Base-by-base conservation (phyloP, 2,888 invertebrate species). In the Parelbella ahira region DNA sequence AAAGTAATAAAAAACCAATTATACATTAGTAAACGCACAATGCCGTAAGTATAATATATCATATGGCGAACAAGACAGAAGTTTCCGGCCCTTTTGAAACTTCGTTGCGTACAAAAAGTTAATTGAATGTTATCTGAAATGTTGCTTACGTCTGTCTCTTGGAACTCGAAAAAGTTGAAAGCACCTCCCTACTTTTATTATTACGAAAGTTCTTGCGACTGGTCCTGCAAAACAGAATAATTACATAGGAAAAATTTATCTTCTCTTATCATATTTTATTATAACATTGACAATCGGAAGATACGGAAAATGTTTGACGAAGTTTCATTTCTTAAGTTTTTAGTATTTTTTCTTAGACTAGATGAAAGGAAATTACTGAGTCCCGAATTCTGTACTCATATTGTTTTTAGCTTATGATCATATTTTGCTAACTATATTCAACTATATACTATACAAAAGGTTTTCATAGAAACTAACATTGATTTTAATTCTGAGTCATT, bases 111-210 rank as follows among this genome's bases (percentile, higher is more conserved):
- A 52, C 50, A 61, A 68, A 70, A 71, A 73, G 58, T 63, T 73
- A 73, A 74, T 76, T 74, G 64, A 71, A 71, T 71, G 64, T 63
- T 73, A 69, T 69, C 67, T 66, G 53, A 68, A 74, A 66, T 58
- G 64, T 63, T 62, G 58, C 54, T 58, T 53, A 53, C 54, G 53
- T 63, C 44, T 50, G 54, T 48, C 56, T 60, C 53, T 47, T 51
- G 56, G 58, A 63, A 57, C 58, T 53, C 57, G 52, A 59, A 63
- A 62, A 72, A 63, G 33, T 65, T 73, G 45, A 51, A 49, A 64
- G 65, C 49, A 57, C 57, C 58, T 56, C 47, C 54, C 60, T 67
- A 61, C 68, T 74, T 73, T 69, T 69, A 62, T 74, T 71, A 75
- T 76, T 73, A 58, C 61, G 54, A 71, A 76, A 77, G 67, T 74